phyloP scores from a whole-genome alignment of 2,888 invertebrate species.

The Spodoptera littoralis region DNA sequence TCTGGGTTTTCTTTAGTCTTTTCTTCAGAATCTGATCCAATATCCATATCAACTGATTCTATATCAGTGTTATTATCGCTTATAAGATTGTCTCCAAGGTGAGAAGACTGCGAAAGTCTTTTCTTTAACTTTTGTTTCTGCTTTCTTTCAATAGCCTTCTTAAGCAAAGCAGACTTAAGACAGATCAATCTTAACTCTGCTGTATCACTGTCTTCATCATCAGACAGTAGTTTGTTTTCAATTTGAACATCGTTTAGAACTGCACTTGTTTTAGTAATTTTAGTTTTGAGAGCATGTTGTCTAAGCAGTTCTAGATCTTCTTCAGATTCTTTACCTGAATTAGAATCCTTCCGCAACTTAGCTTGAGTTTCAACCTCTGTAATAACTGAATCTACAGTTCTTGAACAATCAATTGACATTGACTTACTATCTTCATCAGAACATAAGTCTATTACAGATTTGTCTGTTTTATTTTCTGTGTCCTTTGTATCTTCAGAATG shows the following conservation, averaged over 20 bases:
- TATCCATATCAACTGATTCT: slow-evolving; percentile 87
- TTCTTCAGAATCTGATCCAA: slow-evolving; percentile 83
- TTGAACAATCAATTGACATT: slow-evolving; percentile 16
- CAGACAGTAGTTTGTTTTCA: slow-evolving; percentile 67
- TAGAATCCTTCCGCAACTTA: slow-evolving; percentile 24
- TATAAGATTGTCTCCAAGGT: slow-evolving; percentile 70
- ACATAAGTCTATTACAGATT: slow-evolving; percentile 67
- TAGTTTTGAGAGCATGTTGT: slow-evolving; percentile 83
- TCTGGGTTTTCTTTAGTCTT: slow-evolving; percentile 68
- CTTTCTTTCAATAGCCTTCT: slow-evolving; percentile 90
- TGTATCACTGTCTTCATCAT: slow-evolving; percentile 90
- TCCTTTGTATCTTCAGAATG: slow-evolving; percentile 31
- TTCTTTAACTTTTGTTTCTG: slow-evolving; percentile 80
- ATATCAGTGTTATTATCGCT: slow-evolving; percentile 83
- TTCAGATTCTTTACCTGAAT: slow-evolving; percentile 75
- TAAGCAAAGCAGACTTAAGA: slow-evolving; percentile 91
- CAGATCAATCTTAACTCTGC: slow-evolving; percentile 90
- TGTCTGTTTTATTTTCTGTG: slow-evolving; percentile 36
- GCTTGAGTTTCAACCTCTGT: slow-evolving; percentile 43
- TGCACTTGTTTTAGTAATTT: slow-evolving; percentile 68
- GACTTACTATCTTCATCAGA: slow-evolving; percentile 63
- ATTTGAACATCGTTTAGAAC: slow-evolving; percentile 41
- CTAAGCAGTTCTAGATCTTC: slow-evolving; percentile 83
- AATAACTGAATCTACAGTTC: slow-evolving; percentile 58
- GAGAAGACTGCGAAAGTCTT: slow-evolving; percentile 74